Conservation (phyloP, 2,797 vertebrate species). For the Cyprinodon diabolis region DNA sequence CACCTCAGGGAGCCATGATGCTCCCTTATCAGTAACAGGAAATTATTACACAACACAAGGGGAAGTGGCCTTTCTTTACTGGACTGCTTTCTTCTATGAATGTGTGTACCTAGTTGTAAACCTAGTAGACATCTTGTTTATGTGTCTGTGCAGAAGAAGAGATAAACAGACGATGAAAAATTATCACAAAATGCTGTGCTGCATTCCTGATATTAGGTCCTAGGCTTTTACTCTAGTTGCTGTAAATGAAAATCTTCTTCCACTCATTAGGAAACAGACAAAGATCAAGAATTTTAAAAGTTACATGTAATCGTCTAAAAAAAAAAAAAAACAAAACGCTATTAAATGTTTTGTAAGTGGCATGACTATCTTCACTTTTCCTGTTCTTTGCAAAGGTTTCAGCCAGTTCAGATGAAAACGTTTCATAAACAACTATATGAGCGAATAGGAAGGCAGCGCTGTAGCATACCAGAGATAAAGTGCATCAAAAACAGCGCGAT, state of each 20-base stretch:
- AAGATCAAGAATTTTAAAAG: slow-evolving; percentile 42
- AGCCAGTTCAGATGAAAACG: background rate
- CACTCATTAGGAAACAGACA: slow-evolving; percentile 71
- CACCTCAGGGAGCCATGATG: slow-evolving; percentile 56
- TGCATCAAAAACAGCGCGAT: slow-evolving; percentile 55
- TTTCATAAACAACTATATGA: slow-evolving; percentile 10
- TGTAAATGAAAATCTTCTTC: slow-evolving; percentile 70
- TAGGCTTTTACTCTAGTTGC: slow-evolving; percentile 69
- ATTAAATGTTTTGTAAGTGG: slow-evolving; percentile 11
- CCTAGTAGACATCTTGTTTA: slow-evolving; percentile 29
- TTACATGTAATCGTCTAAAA: slow-evolving; percentile 49
- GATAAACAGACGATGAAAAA: slow-evolving; percentile 59
- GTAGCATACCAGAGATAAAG: slow-evolving; percentile 64
- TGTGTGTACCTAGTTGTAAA: slow-evolving; percentile 33
- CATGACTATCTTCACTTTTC: background rate
- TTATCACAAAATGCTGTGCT: slow-evolving; percentile 71
- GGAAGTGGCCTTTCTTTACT: slow-evolving; percentile 54
- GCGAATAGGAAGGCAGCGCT: slow-evolving; percentile 55
- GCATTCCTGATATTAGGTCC: slow-evolving; percentile 72
- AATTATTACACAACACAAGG: slow-evolving; percentile 74
- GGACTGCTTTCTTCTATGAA: slow-evolving; percentile 32
- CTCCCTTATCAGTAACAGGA: slow-evolving; percentile 75
- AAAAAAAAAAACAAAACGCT: slow-evolving; percentile 52
- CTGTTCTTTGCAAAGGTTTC: background rate
- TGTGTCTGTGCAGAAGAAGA: slow-evolving; percentile 28